Conservation (phyloP, 2,888 invertebrate genomes). For the Molorchus minor region DNA sequence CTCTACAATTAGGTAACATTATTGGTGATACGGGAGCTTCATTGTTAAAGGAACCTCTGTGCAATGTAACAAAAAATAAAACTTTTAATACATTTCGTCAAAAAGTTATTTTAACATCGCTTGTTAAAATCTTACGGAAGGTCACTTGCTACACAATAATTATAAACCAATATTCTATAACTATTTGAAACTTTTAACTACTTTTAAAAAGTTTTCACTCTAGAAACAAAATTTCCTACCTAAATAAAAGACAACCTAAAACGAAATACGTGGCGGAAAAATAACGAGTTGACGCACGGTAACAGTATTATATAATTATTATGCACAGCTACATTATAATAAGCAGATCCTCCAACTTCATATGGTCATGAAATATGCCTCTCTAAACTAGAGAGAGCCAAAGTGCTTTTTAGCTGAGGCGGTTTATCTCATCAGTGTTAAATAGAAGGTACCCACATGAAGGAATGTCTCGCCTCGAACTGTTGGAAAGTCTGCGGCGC, state of each 20-base stretch:
- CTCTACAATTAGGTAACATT: too few relatives aligned
- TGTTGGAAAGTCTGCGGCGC: slow-evolving; percentile 1
- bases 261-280: neutral
- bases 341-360: slow-evolving; percentile 31
- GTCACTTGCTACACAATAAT: too few relatives aligned
- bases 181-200: neutral
- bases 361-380: slow-evolving; percentile 34
- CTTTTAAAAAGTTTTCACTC: neutral
- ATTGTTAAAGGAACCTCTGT: too few relatives aligned
- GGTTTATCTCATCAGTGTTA: slow-evolving; percentile 37
- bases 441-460: slow-evolving; percentile 36
- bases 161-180: neutral
- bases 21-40: too few relatives aligned
- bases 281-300: neutral
- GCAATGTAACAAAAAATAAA: too few relatives aligned
- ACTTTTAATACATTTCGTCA: too few relatives aligned
- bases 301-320: slow-evolving; percentile 31
- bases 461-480: slow-evolving; percentile 29
- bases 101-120: too few relatives aligned
- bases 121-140: too few relatives aligned
- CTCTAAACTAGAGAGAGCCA: slow-evolving; percentile 37
- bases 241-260: neutral
- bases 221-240: neutral
- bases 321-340: slow-evolving; percentile 37
- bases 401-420: slow-evolving; percentile 39